A percentile compares a stretch with the other conserved stretches of the same genome.
phyloP scores from a whole-genome alignment of 1,140 invertebrate species.

The Ceratosolen solmsi region DNA sequence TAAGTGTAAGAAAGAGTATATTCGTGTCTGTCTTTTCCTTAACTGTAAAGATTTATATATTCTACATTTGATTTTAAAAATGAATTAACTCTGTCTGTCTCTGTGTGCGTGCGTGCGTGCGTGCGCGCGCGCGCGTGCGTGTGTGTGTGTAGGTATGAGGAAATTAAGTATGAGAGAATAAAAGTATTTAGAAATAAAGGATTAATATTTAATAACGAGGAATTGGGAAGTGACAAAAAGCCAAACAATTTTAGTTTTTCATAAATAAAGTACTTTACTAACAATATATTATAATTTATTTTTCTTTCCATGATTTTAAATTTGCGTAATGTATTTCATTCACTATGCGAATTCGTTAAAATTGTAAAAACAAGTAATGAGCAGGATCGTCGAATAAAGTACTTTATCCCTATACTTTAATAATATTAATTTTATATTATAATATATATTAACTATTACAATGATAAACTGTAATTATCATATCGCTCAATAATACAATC shows the following conservation, averaged over 20 bases:
- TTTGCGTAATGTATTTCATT: conserved; percentile 29
- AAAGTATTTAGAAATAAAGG: conserved; percentile 13
- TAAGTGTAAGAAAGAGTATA: too few species aligned
- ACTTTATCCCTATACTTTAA: conserved; percentile 53
- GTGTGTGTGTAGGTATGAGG: too few species aligned
- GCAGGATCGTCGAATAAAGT: conserved; percentile 48
- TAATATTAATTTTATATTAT: conserved; percentile 53
- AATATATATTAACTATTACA: conserved; percentile 48
- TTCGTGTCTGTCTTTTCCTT: too few species aligned
- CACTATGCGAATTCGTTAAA: conserved; percentile 42
- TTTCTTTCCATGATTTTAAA: conserved; percentile 34
- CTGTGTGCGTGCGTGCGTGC: too few species aligned
- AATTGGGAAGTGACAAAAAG: conserved; percentile 26
- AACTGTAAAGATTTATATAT: too few species aligned
- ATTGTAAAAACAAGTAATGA: conserved; percentile 45
- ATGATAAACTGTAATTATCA: conserved; percentile 58
- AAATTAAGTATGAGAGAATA: too few species aligned
- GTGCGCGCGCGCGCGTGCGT: too few species aligned
- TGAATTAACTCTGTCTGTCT: too few species aligned
- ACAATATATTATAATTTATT: conserved; percentile 50
- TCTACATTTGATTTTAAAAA: too few species aligned
- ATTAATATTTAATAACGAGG: conserved; percentile 20
- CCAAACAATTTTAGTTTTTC: conserved; percentile 35
- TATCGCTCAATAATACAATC: conserved; percentile 59
- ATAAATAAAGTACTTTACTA: conserved; percentile 53